Evolutionary conservation across 2,113 vertebrate genomes (phyloP).

Genomic region (Dicentrarchus labrax): DNA sequence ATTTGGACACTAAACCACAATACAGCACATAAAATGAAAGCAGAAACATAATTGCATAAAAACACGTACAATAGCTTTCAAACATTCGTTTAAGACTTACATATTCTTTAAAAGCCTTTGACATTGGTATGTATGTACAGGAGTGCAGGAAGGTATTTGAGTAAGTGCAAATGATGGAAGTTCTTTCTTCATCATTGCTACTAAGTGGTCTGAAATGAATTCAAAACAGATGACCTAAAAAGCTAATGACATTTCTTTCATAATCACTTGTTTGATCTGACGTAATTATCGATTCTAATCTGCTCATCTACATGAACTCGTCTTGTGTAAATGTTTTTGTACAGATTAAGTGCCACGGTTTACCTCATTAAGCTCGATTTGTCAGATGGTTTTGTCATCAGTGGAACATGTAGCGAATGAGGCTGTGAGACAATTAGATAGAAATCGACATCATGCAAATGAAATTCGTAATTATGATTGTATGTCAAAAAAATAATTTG

Average conservation of each 20-base stretch:
- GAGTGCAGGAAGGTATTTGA: not conserved
- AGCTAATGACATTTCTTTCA: conserved; percentile 45
- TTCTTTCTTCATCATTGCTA: conserved; percentile 16
- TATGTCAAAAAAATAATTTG: conserved; percentile 54
- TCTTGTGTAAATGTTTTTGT: conserved; percentile 65
- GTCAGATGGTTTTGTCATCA: conserved; percentile 69
- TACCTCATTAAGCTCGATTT: conserved; percentile 68
- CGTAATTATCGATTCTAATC: conserved; percentile 63
- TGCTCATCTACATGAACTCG: conserved; percentile 54
- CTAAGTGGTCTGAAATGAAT: conserved; percentile 35
- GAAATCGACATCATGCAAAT: conserved; percentile 72
- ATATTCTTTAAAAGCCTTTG: not conserved
- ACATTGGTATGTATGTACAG: not conserved
- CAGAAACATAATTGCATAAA: not conserved
- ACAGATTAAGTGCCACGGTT: conserved; percentile 66
- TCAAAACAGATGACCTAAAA: conserved; percentile 54
- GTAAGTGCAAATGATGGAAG: not conserved
- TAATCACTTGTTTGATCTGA: conserved; percentile 64
- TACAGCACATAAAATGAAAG: conserved; percentile 1
- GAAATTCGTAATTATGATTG: conserved; percentile 62
- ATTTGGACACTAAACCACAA: conserved; percentile 19
- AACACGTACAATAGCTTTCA: not conserved
- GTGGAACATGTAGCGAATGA: conserved; percentile 44
- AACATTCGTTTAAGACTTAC: not conserved
- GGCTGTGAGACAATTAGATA: conserved; percentile 62